Evolutionary conservation across 2,113 vertebrate genomes (phyloP).

Genomic region (Laticauda laticaudata): DNA sequence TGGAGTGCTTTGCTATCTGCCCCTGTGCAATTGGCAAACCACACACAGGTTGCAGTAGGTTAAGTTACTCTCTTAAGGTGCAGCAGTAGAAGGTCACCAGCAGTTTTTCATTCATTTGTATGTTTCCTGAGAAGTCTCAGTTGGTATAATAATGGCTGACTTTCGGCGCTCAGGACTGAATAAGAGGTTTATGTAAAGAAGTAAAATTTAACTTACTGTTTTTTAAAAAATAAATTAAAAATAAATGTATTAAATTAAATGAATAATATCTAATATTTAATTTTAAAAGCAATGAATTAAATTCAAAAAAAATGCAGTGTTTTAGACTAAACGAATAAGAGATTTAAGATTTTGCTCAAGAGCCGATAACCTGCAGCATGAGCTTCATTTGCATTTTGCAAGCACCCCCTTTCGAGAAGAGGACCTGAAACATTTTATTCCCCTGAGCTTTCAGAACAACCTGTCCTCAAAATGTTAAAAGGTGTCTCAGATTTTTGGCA

Average conservation of each 20-base stretch:
- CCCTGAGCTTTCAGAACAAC: neutral
- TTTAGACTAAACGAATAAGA: too few species aligned
- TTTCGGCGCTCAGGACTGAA: neutral
- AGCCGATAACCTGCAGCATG: neutral
- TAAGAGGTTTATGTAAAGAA: neutral
- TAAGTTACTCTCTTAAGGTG: too few species aligned
- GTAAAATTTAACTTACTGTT: neutral
- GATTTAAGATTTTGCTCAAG: neutral
- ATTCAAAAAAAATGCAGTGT: too few species aligned
- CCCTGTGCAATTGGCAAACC: too few species aligned
- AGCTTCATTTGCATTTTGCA: neutral
- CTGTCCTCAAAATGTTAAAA: neutral
- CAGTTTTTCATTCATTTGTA: too few species aligned
- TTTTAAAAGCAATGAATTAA: too few species aligned
- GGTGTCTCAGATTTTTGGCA: neutral
- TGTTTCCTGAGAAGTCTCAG: too few species aligned
- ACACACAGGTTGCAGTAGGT: too few species aligned
- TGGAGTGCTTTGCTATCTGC: too few species aligned
- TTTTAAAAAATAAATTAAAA: neutral
- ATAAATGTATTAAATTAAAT: too few species aligned
- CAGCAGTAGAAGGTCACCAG: too few species aligned
- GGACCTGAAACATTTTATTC: neutral
- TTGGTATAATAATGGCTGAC: fast-evolving
- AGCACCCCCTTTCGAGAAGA: neutral
- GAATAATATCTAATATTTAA: too few species aligned